Evolutionary conservation across 2,888 invertebrate species (phyloP), one percentile per base, ranked within the genome.

Genomic region (Trilocha varians): DNA sequence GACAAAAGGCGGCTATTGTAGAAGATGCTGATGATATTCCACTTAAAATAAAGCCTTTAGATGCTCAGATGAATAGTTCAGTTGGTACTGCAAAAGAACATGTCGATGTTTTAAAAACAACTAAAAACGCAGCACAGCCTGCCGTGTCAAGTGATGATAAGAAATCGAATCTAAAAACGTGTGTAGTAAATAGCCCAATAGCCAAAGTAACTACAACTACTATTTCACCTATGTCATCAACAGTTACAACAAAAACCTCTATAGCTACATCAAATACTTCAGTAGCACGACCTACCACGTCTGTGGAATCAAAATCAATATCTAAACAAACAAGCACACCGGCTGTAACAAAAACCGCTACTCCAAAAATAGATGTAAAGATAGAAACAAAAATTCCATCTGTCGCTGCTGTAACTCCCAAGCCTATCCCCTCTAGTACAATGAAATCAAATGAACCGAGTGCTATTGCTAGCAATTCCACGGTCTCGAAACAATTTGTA

Each of bases 1-100:
- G 64, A 13, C 71, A 75, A 59, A 71, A 68, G 49, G 61, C 57
- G 40, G 43, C 61, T 32, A 48, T 55, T 38, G 42, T 52, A 16
- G 62, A 60, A 36, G 60, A 62, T 38, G 43, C 45, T 35, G 44
- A 48, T 5, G 57, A 59, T 39, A 41, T 43, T 38, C 16, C 5
- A 35, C 16, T 16, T 6, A 44, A 37, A 13, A 39, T 36, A 36
- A 16, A 44, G 13, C 13, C 45, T 41, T 4, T 34, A 36, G 18
- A 9, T n/a, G 37, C 17, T 17, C 35, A 13, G n/a, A 25, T 39
- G 16, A 38, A 48, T 38, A n/a, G 8, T 15, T 32, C 38, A 37
- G 38, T 42, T 39, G 49, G n/a, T 15, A 25, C 16, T 17, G 16
- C 11, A 32, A n/a, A 34, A 37, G 36, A 13, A 39, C 25, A 6